A percentile compares a stretch with the other conserved stretches of the same genome.
phyloP scores from a whole-genome alignment of 2,113 vertebrate species.

The Neofelis nebulosa region DNA sequence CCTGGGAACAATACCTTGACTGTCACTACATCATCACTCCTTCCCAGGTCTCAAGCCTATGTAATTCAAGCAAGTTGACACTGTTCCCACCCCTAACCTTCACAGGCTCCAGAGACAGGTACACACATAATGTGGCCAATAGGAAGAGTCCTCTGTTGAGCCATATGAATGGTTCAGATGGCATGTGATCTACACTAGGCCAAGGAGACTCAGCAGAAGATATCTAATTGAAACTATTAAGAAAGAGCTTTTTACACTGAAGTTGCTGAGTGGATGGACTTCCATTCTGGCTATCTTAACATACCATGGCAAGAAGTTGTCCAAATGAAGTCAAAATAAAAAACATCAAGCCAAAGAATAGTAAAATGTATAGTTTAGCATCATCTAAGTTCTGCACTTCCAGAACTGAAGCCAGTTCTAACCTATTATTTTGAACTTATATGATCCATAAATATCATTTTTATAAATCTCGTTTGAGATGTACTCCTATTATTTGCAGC shows the following conservation, averaged over 20 bases:
- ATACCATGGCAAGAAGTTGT: not conserved
- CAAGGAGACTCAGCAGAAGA: not conserved
- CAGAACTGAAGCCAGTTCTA: not conserved
- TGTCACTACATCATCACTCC: not conserved
- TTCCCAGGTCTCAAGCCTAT: not conserved
- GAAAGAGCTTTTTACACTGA: not conserved
- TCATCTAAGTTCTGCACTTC: not conserved
- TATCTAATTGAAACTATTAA: not conserved
- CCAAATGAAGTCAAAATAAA: not conserved
- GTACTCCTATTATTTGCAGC: not conserved
- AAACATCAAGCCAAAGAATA: not conserved
- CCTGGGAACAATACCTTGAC: not conserved
- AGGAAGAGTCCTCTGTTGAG: not conserved
- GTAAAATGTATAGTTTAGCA: not conserved
- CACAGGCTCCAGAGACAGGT: not conserved
- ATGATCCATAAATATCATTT: slow-evolving; percentile 7
- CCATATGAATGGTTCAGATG: not conserved
- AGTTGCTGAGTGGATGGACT: not conserved
- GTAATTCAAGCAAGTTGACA: not conserved
- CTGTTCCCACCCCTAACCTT: not conserved
- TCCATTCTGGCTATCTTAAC: not conserved
- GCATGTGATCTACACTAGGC: not conserved
- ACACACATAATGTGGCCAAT: not conserved
- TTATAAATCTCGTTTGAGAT: not conserved
- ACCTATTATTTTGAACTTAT: slow-evolving; percentile 24